Evolutionary conservation across 2,113 vertebrate genomes (phyloP), one percentile per base, ranked within the genome.

Genomic region (Trichomycterus rosablanca): DNA sequence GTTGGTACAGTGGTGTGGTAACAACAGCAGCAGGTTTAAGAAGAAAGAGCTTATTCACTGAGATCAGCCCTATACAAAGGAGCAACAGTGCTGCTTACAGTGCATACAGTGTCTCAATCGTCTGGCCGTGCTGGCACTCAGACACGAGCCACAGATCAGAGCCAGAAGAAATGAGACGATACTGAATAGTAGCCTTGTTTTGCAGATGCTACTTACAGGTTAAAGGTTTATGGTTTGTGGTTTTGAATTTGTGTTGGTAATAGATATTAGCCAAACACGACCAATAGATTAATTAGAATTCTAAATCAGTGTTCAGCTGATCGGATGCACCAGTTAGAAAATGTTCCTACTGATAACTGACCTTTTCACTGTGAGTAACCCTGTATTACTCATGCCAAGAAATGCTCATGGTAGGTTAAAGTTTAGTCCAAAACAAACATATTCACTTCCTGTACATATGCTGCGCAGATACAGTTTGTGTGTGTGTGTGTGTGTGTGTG

Each of bases 21-120:
- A 15, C 22, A 7, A 24, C 51, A 19, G 46, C 19, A 24, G 60
- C 57, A 32, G 22, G 19, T n/a, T 18, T 1, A 8, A 56, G 48
- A 48, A 70, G 42, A 74, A 70, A 59, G 71, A 37, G 24, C n/a
- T 12, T 23, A 59, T 73, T 74, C 63, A 74, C 15, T 37, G 11
- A 7, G 16, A 30, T 15, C 18, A 37, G 50, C 42, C 53, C 11
- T 67, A 35, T 40, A 35, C 16, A 34, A 44, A 34, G 28, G 48
- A 68, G 70, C 65, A 46, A 63, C 63, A 42, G 30, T 26, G 30
- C 43, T 60, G 35, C 63, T 59, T 66, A 67, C 71, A 63, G 62
- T 69, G 34, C 66, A 23, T 54, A 68, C 61, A 63, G 51, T 50
- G 34, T 53, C 50, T 65, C 11, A 1, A n/a, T 55, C 53, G 65